Conservation (phyloP, 2,113 vertebrate genomes). For the Hypocryptadius cinnamomeus region DNA sequence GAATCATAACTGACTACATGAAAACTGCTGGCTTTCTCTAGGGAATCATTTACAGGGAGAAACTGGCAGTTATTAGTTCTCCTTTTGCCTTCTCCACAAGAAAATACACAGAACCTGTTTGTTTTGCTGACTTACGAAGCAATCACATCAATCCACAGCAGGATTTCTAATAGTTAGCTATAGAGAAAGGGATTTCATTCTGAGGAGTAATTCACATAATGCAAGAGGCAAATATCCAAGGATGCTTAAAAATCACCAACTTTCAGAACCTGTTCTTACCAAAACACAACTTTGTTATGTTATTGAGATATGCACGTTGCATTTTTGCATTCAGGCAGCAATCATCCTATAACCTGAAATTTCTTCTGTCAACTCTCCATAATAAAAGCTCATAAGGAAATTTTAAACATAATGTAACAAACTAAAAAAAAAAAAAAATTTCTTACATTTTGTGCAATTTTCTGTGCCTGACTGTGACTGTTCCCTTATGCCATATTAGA, state of each 20-base stretch:
- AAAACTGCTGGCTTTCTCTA: neutral
- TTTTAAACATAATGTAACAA: neutral
- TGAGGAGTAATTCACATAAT: neutral
- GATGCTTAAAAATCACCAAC: neutral
- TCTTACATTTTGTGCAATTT: neutral
- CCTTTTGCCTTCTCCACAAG: neutral
- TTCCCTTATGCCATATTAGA: neutral
- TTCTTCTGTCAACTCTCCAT: neutral
- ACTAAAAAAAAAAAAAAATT: neutral
- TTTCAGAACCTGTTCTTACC: neutral
- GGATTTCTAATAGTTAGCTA: neutral
- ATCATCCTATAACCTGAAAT: neutral
- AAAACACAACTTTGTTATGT: neutral
- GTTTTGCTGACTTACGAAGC: neutral
- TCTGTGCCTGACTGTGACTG: neutral
- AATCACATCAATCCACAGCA: neutral
- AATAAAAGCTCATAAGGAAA: neutral
- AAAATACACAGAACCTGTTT: neutral
- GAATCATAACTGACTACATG: neutral
- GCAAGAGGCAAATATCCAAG: neutral
- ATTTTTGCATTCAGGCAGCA: neutral
- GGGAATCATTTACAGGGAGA: neutral
- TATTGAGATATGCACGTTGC: neutral
- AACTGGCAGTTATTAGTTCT: neutral
- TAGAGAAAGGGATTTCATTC: neutral